Evolutionary conservation across 2,113 vertebrate genomes (phyloP).

Genomic region (Pachyramphus minor): DNA sequence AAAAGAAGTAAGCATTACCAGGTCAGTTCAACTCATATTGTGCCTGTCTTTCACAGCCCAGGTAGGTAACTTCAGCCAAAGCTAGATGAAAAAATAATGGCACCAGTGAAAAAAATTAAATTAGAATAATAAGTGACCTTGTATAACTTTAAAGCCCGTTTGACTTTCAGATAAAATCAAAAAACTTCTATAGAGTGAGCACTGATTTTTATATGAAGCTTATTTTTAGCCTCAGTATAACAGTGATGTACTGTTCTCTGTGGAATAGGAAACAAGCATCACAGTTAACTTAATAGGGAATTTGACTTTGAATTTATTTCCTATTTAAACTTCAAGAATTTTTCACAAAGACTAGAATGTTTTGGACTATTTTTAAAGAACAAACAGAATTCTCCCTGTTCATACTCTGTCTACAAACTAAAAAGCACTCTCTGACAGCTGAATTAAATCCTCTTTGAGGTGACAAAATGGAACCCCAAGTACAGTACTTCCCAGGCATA

Average conservation of each 20-base stretch:
- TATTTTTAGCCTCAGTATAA: slow-evolving; percentile 69
- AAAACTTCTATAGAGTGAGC: slow-evolving; percentile 31
- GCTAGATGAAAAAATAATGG: neutral
- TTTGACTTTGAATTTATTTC: slow-evolving; percentile 79
- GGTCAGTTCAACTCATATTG: neutral
- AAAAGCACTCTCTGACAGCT: slow-evolving; percentile 69
- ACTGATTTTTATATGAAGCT: slow-evolving; percentile 59
- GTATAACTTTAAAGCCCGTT: slow-evolving; percentile 61
- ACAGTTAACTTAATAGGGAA: slow-evolving; percentile 69
- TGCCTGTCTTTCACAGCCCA: neutral
- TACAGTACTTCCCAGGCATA: slow-evolving; percentile 65
- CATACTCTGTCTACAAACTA: slow-evolving; percentile 65
- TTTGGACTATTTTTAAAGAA: slow-evolving; percentile 78
- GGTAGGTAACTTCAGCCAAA: neutral
- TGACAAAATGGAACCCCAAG: slow-evolving; percentile 72
- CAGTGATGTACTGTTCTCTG: slow-evolving; percentile 64
- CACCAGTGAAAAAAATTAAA: slow-evolving; percentile 17
- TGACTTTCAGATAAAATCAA: slow-evolving; percentile 71
- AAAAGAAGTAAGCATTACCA: neutral
- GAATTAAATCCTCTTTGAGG: slow-evolving; percentile 75
- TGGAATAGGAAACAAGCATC: slow-evolving; percentile 73
- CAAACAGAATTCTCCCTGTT: slow-evolving; percentile 72
- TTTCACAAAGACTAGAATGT: slow-evolving; percentile 71
- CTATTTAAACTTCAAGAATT: slow-evolving; percentile 71
- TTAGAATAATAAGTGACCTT: slow-evolving; percentile 57